Base-by-base conservation (phyloP, 2,888 invertebrate genomes). In the Encarsia formosa region DNA sequence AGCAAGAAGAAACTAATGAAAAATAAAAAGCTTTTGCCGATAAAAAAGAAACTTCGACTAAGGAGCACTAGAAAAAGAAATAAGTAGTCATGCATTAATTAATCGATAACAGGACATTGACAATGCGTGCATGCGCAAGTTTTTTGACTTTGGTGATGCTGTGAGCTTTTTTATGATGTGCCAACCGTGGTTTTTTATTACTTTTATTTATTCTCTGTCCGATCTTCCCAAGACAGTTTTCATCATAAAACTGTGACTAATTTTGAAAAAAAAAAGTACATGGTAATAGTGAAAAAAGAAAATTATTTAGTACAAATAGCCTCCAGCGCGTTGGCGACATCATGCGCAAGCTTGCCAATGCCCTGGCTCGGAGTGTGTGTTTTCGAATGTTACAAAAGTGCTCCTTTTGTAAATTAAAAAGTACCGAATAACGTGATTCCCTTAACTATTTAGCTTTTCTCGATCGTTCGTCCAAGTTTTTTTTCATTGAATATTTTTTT, bases 301-400 rank as follows among this genome's bases (percentile, higher is more conserved):
- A n/a, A n/a, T n/a, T n/a, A n/a, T n/a, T n/a, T n/a, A n/a, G n/a
- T n/a, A n/a, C n/a, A n/a, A n/a, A n/a, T n/a, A 66, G 61, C 62
- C 56, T 67, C 58, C 59, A 62, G 62, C 66, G 69, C 68, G 73
- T 74, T 74, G 73, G 71, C 73, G 67, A 71, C 73, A 73, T 70
- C 73, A 72, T 73, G 73, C 71, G 70, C 69, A 72, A 73, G 71
- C 71, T 74, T 87, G 88, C 88, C 90, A 90, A 89, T 90, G 90
- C 89, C 90, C 90, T 90, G 90, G 89, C 89, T 85, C 71, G 72
- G 71, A 70, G 66, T 67, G 63, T n/a, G n/a, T 67, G 58, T 64
- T 62, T 34, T 18, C 9, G 59, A 60, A 63, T 59, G 59, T 65
- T 63, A 65, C 61, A 60, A 61, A 60, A 65, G 65, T 66, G 68